Percentiles rank a stretch among this genome's conserved stretches.
Evolutionary conservation across 2,888 invertebrate genomes (phyloP).

Genomic region (Deroplatys truncata): DNA sequence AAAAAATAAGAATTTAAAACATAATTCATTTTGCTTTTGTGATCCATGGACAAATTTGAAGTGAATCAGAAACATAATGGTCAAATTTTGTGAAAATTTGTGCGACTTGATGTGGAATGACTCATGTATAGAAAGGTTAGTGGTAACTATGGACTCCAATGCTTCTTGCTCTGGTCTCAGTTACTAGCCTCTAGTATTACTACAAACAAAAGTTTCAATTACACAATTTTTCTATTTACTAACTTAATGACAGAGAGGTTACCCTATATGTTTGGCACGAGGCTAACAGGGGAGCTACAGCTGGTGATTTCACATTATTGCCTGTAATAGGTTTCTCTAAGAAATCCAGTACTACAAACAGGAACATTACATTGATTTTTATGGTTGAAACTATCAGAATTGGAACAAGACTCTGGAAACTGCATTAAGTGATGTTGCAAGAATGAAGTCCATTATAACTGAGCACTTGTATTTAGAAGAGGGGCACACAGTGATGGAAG

Average conservation of each 20-base stretch:
- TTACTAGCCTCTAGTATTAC: neutral
- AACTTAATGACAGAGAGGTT: neutral
- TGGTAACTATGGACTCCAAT: neutral
- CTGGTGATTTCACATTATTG: neutral
- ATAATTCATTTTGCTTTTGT: too few relatives aligned
- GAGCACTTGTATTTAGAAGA: neutral
- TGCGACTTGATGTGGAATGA: too few relatives aligned
- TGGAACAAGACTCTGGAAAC: neutral
- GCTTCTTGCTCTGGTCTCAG: neutral
- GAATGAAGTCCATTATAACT: neutral
- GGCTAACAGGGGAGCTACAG: too few relatives aligned
- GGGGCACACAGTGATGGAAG: slow-evolving; percentile 4
- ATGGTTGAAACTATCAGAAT: too few relatives aligned
- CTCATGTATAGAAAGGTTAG: slow-evolving; percentile 5
- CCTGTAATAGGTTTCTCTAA: neutral
- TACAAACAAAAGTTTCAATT: neutral
- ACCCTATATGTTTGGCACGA: neutral
- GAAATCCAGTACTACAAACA: too few relatives aligned
- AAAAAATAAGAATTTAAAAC: too few relatives aligned
- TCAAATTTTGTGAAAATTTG: too few relatives aligned
- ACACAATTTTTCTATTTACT: neutral
- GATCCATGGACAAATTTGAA: too few relatives aligned
- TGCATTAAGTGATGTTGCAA: neutral
- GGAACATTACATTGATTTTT: neutral
- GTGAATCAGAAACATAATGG: too few relatives aligned